A percentile compares a stretch with the other conserved stretches of the same genome.
These are phyloP conservation scores for Scelioninae gen. 1 DNA, from an alignment of 2,888 invertebrate genomes.

Conservation along the genomic window DNA sequence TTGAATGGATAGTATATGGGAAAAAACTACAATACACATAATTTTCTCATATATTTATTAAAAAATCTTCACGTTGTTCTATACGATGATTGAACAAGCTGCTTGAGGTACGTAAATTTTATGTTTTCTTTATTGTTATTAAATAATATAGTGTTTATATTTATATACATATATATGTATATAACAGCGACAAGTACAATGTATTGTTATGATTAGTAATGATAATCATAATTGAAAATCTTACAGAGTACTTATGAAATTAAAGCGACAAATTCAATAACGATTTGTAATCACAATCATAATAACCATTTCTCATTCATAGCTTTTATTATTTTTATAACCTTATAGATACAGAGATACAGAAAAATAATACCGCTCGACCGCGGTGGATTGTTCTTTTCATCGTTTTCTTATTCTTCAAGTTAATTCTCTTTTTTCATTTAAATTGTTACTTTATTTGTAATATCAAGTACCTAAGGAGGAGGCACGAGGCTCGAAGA, in stretches of 20 bases:
- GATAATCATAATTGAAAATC: constrained; percentile 81
- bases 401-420: constrained; percentile 19
- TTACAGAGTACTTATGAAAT: constrained; percentile 80
- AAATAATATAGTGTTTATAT: constrained; percentile 81
- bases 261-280: constrained; percentile 77
- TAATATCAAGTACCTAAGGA: constrained; percentile 43
- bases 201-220: constrained; percentile 82
- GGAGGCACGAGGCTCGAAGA: constrained; percentile 52
- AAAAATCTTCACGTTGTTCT: constrained; percentile 56
- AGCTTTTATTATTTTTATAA: constrained; percentile 73
- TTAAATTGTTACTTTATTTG: constrained; percentile 46
- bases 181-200: constrained; percentile 84
- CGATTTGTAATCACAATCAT: constrained; percentile 73
- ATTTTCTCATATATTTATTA: constrained; percentile 55
- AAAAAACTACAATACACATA: constrained; percentile 7
- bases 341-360: constrained; percentile 83
- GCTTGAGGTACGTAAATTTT: constrained; percentile 70
- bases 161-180: constrained; percentile 80
- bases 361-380: constrained; percentile 83
- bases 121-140: constrained; percentile 83
- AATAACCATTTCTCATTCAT: constrained; percentile 75
- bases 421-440: constrained; percentile 10
- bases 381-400: constrained; percentile 79
- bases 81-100: constrained; percentile 66
- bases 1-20: not conserved